Base-by-base conservation (phyloP, 1,140 invertebrate genomes). In the Zaprionus africanus region DNA sequence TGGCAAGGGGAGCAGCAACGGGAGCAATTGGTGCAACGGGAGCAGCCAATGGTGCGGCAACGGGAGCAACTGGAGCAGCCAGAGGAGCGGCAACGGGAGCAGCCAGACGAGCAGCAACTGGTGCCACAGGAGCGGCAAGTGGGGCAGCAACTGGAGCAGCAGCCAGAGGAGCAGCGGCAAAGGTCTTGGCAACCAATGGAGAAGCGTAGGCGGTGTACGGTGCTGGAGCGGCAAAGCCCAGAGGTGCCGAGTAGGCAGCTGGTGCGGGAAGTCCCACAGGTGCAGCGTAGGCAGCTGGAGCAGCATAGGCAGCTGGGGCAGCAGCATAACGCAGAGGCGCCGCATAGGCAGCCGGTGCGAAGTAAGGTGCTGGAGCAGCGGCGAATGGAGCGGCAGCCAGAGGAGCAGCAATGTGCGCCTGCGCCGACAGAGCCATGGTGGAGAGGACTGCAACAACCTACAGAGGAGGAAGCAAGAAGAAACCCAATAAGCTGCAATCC, bases 401-500 rank as follows among this genome's bases (percentile, higher is more conserved):
- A 13, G 74, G 78, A 28, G 84, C 80, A 72, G 24, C 60, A 79
- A 70, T 28, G 79, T 88, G 82, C n/a, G 82, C 90, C 67, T 87
- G 83, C 34, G 78, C 87, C 26, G 82, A 82, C 6, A 87, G 72
- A 41, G 92, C 91, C 87, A 92, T 82, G 54, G 91, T 90, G 86
- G 88, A 88, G 41, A 92, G 78, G 72, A 92, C 91, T 82, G 91
- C 91, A 75, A 82, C 90, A 91, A 91, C 72, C 91, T 92, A 17
- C 0, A 17, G 53, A 74, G 43, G 51, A 28, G 11, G 46, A 12
- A 59, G 46, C 5, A 24, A 28, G 24, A 15, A 17, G 11, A 28
- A 17, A 66, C 24, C 17, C 41, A 1, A 17, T 46, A 0, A 46
- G 41, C 41, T 17, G 9, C 31, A 34, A 34, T 34, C 31, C 31